These are phyloP conservation scores for Pediacus dermestoides DNA, from an alignment of 2,888 invertebrate genomes.

Conservation along the genomic window DNA sequence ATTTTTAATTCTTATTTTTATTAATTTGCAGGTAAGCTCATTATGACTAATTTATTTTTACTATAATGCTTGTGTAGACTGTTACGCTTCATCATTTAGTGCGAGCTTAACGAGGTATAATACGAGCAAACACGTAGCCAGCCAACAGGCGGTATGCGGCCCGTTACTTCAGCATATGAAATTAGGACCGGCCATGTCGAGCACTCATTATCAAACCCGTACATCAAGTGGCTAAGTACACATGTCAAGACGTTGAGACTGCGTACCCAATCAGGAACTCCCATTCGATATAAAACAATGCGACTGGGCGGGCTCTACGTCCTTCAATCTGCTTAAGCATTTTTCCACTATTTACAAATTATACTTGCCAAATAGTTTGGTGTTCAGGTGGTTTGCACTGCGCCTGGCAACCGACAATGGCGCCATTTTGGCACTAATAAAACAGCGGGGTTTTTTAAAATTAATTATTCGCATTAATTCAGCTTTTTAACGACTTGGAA, in stretches of 20 bases:
- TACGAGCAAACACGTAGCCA: background rate
- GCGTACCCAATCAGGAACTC: slow-evolving; percentile 24
- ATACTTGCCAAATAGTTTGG: no score
- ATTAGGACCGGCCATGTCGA: slow-evolving; percentile 22
- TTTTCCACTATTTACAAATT: slow-evolving; percentile 11
- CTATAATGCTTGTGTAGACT: no score
- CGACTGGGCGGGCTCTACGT: slow-evolving; percentile 27
- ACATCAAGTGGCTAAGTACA: slow-evolving; percentile 33
- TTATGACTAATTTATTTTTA: no score
- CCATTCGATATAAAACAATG: slow-evolving; percentile 26
- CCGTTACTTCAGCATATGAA: slow-evolving; percentile 29
- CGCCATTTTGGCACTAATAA: no score
- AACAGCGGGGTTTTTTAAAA: no score
- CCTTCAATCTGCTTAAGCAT: slow-evolving; percentile 15
- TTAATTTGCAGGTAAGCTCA: no score
- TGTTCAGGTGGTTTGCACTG: no score
- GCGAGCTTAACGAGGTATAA: slow-evolving; percentile 2
- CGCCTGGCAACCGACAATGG: no score
- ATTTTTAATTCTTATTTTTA: no score
- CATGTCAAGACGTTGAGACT: slow-evolving; percentile 30
- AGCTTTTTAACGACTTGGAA: no score
- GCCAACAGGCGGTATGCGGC: slow-evolving; percentile 23
- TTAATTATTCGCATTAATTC: no score
- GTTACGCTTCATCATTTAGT: background rate
- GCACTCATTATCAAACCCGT: slow-evolving; percentile 25